Conservation (phyloP, 2,888 invertebrate genomes). For the Philopedon plagiatum region DNA sequence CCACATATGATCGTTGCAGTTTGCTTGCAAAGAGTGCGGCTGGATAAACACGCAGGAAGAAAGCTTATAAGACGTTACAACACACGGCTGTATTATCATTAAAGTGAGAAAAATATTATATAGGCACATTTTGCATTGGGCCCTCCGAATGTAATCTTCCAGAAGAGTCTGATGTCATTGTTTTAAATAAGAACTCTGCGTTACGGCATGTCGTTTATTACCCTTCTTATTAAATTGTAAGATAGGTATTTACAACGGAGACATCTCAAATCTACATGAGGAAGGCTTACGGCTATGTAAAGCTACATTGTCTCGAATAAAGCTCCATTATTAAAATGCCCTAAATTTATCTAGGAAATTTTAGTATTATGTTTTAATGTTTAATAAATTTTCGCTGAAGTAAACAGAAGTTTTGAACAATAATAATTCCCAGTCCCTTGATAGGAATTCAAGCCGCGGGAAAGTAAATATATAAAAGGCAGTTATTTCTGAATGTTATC, state of each 20-base stretch:
- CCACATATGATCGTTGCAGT: too few relatives aligned
- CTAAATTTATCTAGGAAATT: constrained; percentile 43
- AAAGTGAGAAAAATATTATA: too few relatives aligned
- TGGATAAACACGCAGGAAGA: too few relatives aligned
- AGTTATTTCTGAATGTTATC: too few relatives aligned
- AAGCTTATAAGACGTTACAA: too few relatives aligned
- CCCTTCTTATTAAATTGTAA: constrained; percentile 30
- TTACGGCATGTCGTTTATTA: constrained; percentile 23
- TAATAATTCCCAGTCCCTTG: constrained; percentile 9
- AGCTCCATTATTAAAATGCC: constrained; percentile 41
- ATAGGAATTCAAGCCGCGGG: not conserved
- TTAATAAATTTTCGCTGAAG: constrained; percentile 25
- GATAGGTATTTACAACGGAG: constrained; percentile 43
- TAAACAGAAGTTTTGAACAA: constrained; percentile 5
- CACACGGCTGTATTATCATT: too few relatives aligned
- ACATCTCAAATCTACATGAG: constrained; percentile 46
- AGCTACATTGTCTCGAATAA: constrained; percentile 36
- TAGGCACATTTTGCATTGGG: too few relatives aligned
- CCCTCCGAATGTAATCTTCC: constrained; percentile 5
- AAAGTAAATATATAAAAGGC: not conserved
- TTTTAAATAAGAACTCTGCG: constrained; percentile 27
- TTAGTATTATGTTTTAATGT: constrained; percentile 29
- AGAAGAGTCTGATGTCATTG: not conserved
- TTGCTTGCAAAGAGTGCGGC: too few relatives aligned
- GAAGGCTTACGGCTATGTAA: constrained; percentile 31